These are phyloP conservation scores for Sminthurides bifidus DNA, from an alignment of 1,140 invertebrate genomes.

Conservation along the genomic window DNA sequence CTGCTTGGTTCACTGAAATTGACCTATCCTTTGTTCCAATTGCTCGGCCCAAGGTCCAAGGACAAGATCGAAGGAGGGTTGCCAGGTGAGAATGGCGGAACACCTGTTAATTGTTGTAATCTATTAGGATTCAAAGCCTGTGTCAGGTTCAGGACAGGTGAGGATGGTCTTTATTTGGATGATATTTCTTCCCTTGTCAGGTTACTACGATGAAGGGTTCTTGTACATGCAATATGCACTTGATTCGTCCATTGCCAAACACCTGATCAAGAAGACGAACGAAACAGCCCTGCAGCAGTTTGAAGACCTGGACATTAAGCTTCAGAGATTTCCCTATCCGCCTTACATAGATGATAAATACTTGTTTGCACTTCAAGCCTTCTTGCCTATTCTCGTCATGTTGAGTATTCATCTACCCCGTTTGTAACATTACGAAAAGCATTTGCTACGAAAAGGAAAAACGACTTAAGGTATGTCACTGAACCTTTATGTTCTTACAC, in stretches of 20 bases:
- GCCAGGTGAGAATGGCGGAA: slow-evolving; percentile 43
- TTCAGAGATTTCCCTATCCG: slow-evolving; percentile 63
- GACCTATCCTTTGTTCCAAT: slow-evolving; percentile 53
- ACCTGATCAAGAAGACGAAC: slow-evolving; percentile 34
- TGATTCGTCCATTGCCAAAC: slow-evolving; percentile 44
- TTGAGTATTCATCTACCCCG: slow-evolving; percentile 64
- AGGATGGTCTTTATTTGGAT: too few species aligned
- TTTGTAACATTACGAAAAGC: slow-evolving; percentile 62
- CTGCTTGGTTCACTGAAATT: slow-evolving; percentile 53
- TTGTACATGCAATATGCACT: slow-evolving; percentile 53
- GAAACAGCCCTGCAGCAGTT: slow-evolving; percentile 33
- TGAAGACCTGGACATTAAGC: slow-evolving; percentile 24
- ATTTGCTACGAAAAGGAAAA: slow-evolving; percentile 46
- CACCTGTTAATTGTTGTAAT: background rate
- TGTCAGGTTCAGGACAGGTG: too few species aligned
- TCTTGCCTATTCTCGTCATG: slow-evolving; percentile 64
- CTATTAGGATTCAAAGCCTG: background rate
- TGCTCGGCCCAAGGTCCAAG: slow-evolving; percentile 49
- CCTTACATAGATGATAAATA: slow-evolving; percentile 58
- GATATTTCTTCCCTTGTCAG: slow-evolving; percentile 37
- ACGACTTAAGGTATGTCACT: slow-evolving; percentile 38
- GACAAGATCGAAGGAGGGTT: slow-evolving; percentile 44
- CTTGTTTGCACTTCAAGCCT: slow-evolving; percentile 50
- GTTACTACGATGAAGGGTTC: slow-evolving; percentile 57
- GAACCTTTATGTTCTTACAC: too few species aligned